These are phyloP conservation scores for Apotomis capreana DNA, from an alignment of 2,888 invertebrate genomes.

Conservation along the genomic window DNA sequence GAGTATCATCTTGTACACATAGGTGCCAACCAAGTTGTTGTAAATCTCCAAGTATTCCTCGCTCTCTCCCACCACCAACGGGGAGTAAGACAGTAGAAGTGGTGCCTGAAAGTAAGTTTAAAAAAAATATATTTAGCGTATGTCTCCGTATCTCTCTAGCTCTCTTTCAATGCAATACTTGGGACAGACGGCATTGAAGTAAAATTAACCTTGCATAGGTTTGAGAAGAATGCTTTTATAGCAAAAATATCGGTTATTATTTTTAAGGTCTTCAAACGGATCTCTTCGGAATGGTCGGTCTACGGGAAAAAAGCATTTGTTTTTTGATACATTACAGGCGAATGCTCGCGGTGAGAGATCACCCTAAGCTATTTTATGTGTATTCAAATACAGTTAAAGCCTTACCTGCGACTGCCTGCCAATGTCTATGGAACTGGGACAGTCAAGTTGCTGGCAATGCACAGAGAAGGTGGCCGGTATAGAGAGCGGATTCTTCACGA, in stretches of 20 bases:
- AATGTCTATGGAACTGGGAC: conserved; percentile 59
- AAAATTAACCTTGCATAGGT: no score
- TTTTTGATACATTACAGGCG: no score
- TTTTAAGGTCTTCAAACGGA: no score
- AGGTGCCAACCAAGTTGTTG: conserved; percentile 65
- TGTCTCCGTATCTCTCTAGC: no score
- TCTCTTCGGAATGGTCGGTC: neutral
- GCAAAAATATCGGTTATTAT: no score
- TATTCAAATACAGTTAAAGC: neutral
- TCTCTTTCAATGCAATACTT: no score
- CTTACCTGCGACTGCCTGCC: conserved; percentile 68
- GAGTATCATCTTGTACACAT: conserved; percentile 64
- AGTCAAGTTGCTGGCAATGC: conserved; percentile 58
- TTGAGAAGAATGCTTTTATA: no score
- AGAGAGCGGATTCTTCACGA: conserved; percentile 64
- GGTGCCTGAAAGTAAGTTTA: conserved; percentile 55
- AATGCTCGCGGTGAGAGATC: no score
- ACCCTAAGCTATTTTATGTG: no score
- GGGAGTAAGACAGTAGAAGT: conserved; percentile 67
- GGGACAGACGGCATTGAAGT: no score
- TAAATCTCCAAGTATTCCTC: conserved; percentile 65
- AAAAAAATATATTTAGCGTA: no score
- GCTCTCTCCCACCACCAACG: conserved; percentile 68
- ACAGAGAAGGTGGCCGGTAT: conserved; percentile 59
- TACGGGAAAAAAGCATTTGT: no score